These are phyloP conservation scores for Tanytarsus gracilentus DNA, from an alignment of 2,888 invertebrate species.

Conservation along the genomic window DNA sequence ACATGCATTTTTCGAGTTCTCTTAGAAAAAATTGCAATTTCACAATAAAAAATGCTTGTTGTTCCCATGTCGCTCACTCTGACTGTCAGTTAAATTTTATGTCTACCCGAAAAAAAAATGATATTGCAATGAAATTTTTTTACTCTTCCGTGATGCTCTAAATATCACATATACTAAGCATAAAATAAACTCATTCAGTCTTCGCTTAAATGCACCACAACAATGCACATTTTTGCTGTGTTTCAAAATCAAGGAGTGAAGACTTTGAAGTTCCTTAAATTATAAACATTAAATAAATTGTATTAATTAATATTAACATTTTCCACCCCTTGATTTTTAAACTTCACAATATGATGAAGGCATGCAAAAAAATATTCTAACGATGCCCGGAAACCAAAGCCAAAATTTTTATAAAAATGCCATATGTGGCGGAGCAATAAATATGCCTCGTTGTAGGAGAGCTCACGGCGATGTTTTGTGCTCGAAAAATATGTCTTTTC, in stretches of 20 bases:
- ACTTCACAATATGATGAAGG: background rate
- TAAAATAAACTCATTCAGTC: background rate
- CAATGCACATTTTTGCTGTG: no score
- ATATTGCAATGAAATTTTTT: background rate
- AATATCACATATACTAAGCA: conserved; percentile 7
- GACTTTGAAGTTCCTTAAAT: background rate
- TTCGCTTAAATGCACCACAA: conserved; percentile 2
- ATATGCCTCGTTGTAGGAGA: conserved; percentile 14
- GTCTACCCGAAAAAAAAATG: background rate
- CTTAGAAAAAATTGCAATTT: no score
- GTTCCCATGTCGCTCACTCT: no score
- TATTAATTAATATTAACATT: background rate
- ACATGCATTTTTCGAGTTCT: no score
- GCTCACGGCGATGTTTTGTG: background rate
- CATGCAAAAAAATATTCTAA: conserved; percentile 6
- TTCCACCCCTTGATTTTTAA: background rate
- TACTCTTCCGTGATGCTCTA: background rate
- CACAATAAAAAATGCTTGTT: no score
- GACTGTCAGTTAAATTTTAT: conserved; percentile 16
- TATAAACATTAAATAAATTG: no score
- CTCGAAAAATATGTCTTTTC: conserved; percentile 13
- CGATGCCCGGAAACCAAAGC: conserved; percentile 20
- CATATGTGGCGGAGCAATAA: conserved; percentile 24
- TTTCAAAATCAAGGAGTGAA: background rate
- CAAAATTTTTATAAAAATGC: conserved; percentile 20